A percentile compares a stretch with the other conserved stretches of the same genome.
Evolutionary conservation across 2,113 vertebrate genomes (phyloP).

Genomic region (Phylloscopus trochilus): DNA sequence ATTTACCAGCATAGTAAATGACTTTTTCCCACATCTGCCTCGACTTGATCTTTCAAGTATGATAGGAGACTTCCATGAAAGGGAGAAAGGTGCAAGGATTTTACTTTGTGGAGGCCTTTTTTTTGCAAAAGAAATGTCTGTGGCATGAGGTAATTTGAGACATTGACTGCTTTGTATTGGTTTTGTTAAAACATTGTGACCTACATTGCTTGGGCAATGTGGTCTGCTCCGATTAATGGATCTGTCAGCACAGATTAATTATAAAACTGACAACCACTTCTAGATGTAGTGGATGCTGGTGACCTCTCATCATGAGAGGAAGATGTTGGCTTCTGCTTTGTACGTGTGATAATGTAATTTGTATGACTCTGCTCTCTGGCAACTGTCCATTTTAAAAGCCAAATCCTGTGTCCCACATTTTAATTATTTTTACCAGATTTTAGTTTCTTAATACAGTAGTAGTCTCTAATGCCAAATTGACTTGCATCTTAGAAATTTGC

Average conservation of each 20-base stretch:
- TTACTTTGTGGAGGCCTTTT: not conserved
- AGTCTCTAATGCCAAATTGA: not conserved
- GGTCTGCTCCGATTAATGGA: slow-evolving; percentile 40
- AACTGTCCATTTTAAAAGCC: not conserved
- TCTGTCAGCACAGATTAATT: slow-evolving; percentile 16
- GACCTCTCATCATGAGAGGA: not conserved
- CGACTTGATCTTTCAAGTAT: not conserved
- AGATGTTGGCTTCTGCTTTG: not conserved
- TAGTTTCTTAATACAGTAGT: not conserved
- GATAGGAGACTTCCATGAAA: not conserved
- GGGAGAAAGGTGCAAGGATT: not conserved
- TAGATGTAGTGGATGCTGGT: not conserved
- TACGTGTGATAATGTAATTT: not conserved
- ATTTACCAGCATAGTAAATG: slow-evolving; percentile 44
- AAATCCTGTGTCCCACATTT: not conserved
- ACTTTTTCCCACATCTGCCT: slow-evolving; percentile 28
- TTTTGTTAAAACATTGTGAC: slow-evolving; percentile 8
- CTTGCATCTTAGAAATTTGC: not conserved
- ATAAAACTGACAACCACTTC: not conserved
- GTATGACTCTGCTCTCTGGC: not conserved
- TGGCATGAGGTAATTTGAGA: not conserved
- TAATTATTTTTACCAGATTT: not conserved
- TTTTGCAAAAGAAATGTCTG: not conserved
- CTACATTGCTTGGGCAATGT: not conserved
- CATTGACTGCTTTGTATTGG: not conserved